Evolutionary conservation across 2,888 invertebrate species (phyloP).

Genomic region (Seira musarum): DNA sequence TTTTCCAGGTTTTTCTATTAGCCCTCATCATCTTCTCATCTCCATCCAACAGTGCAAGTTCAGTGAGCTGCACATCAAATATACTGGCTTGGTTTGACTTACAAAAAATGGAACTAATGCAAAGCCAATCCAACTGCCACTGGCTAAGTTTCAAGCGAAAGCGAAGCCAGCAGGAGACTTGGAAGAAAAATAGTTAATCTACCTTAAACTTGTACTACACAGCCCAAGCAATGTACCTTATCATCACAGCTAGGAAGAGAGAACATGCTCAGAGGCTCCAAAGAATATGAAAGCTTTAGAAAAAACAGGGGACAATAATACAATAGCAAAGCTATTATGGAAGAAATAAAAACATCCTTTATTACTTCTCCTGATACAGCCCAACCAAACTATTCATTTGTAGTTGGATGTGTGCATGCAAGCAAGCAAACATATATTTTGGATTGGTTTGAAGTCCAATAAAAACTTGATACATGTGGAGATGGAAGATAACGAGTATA

Average conservation of each 20-base stretch:
- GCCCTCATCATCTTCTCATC: conserved; percentile 29
- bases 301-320: conserved; percentile 22
- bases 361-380: background rate
- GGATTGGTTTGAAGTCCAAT: no score
- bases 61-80: conserved; percentile 8
- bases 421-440: background rate
- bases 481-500: background rate
- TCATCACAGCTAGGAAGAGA: background rate
- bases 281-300: background rate
- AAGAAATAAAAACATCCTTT: conserved; percentile 43
- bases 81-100: no score
- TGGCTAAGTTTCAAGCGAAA: no score
- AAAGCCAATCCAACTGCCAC: conserved; percentile 24
- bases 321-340: conserved; percentile 22
- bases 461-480: background rate
- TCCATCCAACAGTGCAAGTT: conserved; percentile 7
- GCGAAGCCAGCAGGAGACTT: conserved; percentile 40
- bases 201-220: background rate
- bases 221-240: background rate
- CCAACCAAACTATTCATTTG: background rate
- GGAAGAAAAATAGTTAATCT: background rate
- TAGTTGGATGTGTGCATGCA: conserved; percentile 15
- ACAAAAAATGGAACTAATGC: no score
- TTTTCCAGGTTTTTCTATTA: conserved; percentile 32
- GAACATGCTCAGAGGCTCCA: background rate